Conservation (phyloP, 2,797 vertebrate species). For the Artibeus lituratus region DNA sequence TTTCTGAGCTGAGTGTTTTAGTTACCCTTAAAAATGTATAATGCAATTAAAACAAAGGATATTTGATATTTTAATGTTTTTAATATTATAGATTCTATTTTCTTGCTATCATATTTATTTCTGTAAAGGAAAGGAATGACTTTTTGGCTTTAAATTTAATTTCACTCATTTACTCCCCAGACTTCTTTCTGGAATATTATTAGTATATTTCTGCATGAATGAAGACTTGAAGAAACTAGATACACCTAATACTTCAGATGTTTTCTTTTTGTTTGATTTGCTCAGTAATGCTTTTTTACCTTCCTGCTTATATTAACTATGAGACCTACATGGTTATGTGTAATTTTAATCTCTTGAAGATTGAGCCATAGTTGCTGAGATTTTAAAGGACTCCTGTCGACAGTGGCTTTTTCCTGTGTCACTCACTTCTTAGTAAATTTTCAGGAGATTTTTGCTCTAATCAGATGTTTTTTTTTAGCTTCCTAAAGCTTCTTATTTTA, state of each 20-base stretch:
- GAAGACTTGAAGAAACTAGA: conserved; percentile 17
- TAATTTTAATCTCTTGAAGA: neutral
- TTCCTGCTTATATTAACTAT: neutral
- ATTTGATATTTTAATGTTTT: conserved; percentile 6
- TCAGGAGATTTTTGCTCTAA: neutral
- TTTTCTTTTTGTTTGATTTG: neutral
- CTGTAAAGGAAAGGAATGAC: neutral
- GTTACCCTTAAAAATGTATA: neutral
- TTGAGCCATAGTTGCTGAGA: neutral
- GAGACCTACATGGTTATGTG: neutral
- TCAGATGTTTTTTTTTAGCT: neutral
- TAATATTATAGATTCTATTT: neutral
- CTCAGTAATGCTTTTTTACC: neutral
- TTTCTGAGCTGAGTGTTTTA: conserved; percentile 17
- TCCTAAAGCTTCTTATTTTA: neutral
- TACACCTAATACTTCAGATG: neutral
- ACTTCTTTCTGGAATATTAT: conserved; percentile 31
- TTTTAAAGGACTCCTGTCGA: neutral
- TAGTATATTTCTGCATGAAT: neutral
- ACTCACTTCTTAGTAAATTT: neutral
- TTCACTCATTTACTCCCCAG: neutral
- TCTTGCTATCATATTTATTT: neutral
- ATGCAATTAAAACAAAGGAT: neutral
- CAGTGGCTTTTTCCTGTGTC: neutral
- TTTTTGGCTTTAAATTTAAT: conserved; percentile 33